Conservation (phyloP, 1,140 invertebrate genomes). For the Nomia melanderi region DNA sequence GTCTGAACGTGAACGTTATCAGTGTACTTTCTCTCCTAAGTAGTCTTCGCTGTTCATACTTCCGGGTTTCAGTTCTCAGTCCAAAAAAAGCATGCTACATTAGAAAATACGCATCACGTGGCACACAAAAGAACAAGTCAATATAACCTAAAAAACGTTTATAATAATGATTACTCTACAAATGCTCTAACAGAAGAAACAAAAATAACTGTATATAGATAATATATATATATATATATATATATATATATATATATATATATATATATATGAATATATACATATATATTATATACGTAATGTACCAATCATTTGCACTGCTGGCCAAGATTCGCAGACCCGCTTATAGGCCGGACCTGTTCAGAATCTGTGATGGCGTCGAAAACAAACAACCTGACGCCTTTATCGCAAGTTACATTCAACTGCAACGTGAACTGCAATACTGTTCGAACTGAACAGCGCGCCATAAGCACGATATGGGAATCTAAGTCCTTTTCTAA, state of each 20-base stretch:
- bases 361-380: constrained; percentile 14
- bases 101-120: constrained; percentile 68
- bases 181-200: constrained; percentile 61
- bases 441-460: constrained; percentile 42
- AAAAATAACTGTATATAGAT: constrained; percentile 22
- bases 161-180: constrained; percentile 65
- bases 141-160: constrained; percentile 64
- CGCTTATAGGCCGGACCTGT: constrained; percentile 56
- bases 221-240: constrained; percentile 13
- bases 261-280: constrained; percentile 22
- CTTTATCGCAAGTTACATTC: neutral
- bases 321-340: constrained; percentile 64
- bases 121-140: constrained; percentile 68
- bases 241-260: constrained; percentile 29
- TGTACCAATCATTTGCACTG: constrained; percentile 57
- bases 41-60: constrained; percentile 56
- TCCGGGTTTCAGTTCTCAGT: constrained; percentile 44
- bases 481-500: constrained; percentile 56
- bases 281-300: constrained; percentile 4
- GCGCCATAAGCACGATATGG: constrained; percentile 62
- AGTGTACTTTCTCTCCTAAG: constrained; percentile 40
- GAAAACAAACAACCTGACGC: neutral
- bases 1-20: constrained; percentile 47
- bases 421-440: constrained; percentile 31
- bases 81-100: constrained; percentile 67